Evolutionary conservation across 2,888 invertebrate genomes (phyloP).

Genomic region (Dusona sp.): DNA sequence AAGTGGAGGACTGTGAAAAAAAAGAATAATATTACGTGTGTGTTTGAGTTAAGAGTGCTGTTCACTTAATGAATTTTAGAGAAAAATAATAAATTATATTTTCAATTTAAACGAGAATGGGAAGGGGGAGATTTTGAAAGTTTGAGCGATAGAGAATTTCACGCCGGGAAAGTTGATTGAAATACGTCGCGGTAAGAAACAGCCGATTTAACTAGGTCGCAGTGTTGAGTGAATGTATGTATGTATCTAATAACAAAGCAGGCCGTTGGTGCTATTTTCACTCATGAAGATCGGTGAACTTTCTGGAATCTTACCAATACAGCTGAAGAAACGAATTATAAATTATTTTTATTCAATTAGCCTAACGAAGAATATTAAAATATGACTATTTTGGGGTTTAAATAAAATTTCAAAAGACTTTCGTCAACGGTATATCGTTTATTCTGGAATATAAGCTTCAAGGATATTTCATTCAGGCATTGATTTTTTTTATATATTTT

Average conservation of each 20-base stretch:
- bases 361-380: conserved; percentile 20
- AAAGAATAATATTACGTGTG: conserved; percentile 27
- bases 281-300: conserved; percentile 64
- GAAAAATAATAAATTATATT: conserved; percentile 41
- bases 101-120: not conserved
- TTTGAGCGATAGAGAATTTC: conserved; percentile 42
- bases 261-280: conserved; percentile 67
- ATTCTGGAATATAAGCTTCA: conserved; percentile 68
- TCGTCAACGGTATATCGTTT: conserved; percentile 65
- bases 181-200: conserved; percentile 57
- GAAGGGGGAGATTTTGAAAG: conserved; percentile 18
- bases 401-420: conserved; percentile 34
- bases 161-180: conserved; percentile 64
- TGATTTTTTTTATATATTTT: conserved; percentile 25
- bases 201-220: conserved; percentile 62
- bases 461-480: conserved; percentile 64
- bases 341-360: conserved; percentile 31
- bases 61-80: not conserved
- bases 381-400: not conserved
- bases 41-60: conserved; percentile 39
- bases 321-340: conserved; percentile 60
- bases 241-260: conserved; percentile 67
- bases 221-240: conserved; percentile 58
- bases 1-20: conserved; percentile 62
- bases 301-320: conserved; percentile 64